Evolutionary conservation across 2,888 invertebrate species (phyloP).

Genomic region (Pinctada fucata): DNA sequence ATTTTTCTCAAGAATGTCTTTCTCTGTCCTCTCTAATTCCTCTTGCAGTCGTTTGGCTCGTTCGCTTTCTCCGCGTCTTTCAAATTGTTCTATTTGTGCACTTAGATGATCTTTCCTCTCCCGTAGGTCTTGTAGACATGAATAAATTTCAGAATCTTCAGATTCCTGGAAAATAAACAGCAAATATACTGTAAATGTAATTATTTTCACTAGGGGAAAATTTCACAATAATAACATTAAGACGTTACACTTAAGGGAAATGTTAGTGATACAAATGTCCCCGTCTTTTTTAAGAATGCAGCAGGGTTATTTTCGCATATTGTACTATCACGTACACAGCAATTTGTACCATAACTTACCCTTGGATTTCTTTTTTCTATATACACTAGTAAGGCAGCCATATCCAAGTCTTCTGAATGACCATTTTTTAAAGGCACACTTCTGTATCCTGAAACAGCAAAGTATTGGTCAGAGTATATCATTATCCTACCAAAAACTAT

Average conservation of each 20-base stretch:
- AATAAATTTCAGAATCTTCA: constrained; percentile 74
- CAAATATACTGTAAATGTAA: background rate
- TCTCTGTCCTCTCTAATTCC: constrained; percentile 62
- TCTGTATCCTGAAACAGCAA: constrained; percentile 84
- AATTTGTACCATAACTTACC: constrained; percentile 54
- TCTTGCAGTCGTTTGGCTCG: constrained; percentile 51
- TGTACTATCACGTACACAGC: no score
- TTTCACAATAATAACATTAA: no score
- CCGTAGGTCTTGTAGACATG: constrained; percentile 72
- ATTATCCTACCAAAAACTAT: no score
- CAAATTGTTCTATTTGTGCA: constrained; percentile 63
- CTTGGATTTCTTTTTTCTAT: constrained; percentile 82
- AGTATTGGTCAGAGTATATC: background rate
- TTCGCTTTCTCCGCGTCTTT: constrained; percentile 56
- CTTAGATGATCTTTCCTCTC: constrained; percentile 69
- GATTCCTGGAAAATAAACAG: constrained; percentile 57
- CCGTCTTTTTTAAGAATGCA: no score
- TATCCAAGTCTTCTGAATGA: constrained; percentile 93
- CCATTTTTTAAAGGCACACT: constrained; percentile 94
- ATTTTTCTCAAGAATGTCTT: constrained; percentile 67
- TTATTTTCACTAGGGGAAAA: no score
- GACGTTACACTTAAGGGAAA: no score
- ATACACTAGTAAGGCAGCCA: constrained; percentile 92
- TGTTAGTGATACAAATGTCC: no score
- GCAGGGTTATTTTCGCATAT: no score